Evolutionary conservation across 2,888 invertebrate genomes (phyloP).

Genomic region (Drosophila recens): DNA sequence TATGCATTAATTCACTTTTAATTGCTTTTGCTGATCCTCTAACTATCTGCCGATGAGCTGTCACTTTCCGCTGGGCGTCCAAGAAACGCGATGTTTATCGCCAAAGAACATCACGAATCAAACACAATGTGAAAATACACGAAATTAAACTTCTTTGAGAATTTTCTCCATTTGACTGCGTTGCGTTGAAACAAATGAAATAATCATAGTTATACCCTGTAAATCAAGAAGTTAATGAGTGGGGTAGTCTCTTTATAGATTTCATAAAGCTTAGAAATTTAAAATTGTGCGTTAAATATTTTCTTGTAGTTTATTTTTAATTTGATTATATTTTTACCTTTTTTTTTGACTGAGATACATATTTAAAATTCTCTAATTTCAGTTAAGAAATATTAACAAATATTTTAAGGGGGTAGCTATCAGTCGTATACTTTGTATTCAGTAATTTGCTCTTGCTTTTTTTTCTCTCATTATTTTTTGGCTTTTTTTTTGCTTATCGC

Average conservation of each 20-base stretch:
- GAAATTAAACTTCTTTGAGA: conserved; percentile 40
- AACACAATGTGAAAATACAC: conserved; percentile 48
- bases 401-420: conserved; percentile 9
- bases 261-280: not conserved
- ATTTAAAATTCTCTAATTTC: too few species aligned
- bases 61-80: conserved; percentile 40
- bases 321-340: not conserved
- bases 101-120: conserved; percentile 49
- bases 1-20: conserved; percentile 74
- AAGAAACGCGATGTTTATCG: conserved; percentile 42
- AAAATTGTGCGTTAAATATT: not conserved
- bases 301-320: not conserved
- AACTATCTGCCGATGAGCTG: conserved; percentile 48
- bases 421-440: not conserved
- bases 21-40: conserved; percentile 59
- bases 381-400: not conserved
- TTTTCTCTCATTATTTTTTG: conserved; percentile 23
- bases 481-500: conserved; percentile 71
- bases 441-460: conserved; percentile 35
- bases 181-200: conserved; percentile 25
- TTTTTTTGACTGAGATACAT: too few species aligned
- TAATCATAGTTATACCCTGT: conserved; percentile 53
- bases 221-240: not conserved
- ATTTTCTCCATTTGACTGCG: conserved; percentile 43
- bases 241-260: not conserved